Percentiles rank a stretch among this genome's conserved stretches.
These are phyloP conservation scores for Eucera pruinosa DNA, from an alignment of 2,888 invertebrate species.

Conservation along the genomic window DNA sequence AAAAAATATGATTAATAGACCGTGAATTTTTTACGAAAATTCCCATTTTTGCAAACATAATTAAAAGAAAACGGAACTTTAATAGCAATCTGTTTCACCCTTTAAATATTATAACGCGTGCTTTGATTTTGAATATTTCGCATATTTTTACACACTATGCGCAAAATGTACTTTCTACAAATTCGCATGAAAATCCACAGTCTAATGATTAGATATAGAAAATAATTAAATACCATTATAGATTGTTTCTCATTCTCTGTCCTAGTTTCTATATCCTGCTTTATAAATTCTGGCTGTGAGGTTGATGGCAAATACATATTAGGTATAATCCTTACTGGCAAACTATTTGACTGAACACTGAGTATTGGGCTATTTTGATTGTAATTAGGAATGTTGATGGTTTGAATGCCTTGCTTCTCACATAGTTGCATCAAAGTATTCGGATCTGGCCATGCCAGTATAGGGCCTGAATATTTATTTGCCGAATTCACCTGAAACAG, in stretches of 20 bases:
- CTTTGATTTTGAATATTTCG: too few relatives aligned
- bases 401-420: slow-evolving; percentile 80
- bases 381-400: slow-evolving; percentile 82
- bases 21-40: too few relatives aligned
- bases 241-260: slow-evolving; percentile 67
- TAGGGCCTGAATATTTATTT: slow-evolving; percentile 78
- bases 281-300: slow-evolving; percentile 72
- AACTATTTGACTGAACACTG: slow-evolving; percentile 76
- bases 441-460: slow-evolving; percentile 80
- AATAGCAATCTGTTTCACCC: too few relatives aligned
- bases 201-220: too few relatives aligned
- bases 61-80: too few relatives aligned
- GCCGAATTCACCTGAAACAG: slow-evolving; percentile 74
- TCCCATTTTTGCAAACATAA: too few relatives aligned
- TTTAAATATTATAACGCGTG: too few relatives aligned
- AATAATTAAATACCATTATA: slow-evolving; percentile 58
- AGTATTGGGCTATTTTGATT: slow-evolving; percentile 79
- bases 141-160: too few relatives aligned
- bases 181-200: too few relatives aligned
- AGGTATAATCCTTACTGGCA: slow-evolving; percentile 79
- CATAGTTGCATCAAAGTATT: slow-evolving; percentile 80
- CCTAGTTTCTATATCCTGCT: slow-evolving; percentile 69
- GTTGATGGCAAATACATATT: slow-evolving; percentile 77
- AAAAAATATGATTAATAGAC: too few relatives aligned
- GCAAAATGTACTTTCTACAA: too few relatives aligned